A percentile compares a stretch with the other conserved stretches of the same genome.
These are phyloP conservation scores for Eudorcas thomsonii DNA, from an alignment of 2,113 vertebrate species.

Conservation along the genomic window DNA sequence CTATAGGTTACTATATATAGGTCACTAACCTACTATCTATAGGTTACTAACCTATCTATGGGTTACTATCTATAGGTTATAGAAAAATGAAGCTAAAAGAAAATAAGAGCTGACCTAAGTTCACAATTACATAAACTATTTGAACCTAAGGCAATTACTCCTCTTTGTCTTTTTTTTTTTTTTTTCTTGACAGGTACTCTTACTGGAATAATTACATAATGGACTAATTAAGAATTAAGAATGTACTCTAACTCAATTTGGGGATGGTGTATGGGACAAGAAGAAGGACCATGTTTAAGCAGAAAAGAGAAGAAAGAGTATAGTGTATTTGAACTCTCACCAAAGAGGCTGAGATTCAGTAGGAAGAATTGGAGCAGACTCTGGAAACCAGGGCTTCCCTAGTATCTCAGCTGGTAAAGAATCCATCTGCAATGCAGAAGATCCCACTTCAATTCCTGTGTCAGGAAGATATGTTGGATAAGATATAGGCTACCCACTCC, in stretches of 20 bases:
- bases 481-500: neutral
- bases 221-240: neutral
- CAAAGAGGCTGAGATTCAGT: neutral
- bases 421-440: neutral
- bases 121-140: neutral
- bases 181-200: neutral
- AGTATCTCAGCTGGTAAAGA: neutral
- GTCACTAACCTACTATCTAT: no score
- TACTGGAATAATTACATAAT: neutral
- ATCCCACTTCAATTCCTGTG: neutral
- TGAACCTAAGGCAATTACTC: neutral
- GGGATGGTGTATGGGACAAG: neutral
- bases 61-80: neutral
- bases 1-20: neutral
- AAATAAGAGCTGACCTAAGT: neutral
- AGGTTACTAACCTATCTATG: neutral
- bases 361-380: neutral
- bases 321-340: neutral
- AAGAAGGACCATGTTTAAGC: neutral
- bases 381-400: neutral
- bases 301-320: neutral
- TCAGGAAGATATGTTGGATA: neutral
- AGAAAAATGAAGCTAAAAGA: neutral
- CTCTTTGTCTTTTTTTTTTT: neutral
- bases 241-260: neutral